Evolutionary conservation across 2,797 vertebrate species (phyloP).

Genomic region (Brachyrhaphis roseni): DNA sequence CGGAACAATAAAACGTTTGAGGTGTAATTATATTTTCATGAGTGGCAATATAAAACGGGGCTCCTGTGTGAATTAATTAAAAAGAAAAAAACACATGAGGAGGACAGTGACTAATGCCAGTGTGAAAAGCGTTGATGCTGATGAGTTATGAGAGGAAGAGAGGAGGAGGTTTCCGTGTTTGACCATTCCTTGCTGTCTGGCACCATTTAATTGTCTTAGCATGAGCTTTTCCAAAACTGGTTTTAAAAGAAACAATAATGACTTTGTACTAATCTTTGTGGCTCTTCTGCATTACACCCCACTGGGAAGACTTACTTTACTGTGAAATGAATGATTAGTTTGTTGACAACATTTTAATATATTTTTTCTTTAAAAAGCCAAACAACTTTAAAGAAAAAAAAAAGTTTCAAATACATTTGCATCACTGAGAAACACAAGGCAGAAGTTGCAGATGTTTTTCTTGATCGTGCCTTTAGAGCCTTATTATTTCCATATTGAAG

Average conservation of each 20-base stretch:
- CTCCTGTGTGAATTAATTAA: slow-evolving; percentile 68
- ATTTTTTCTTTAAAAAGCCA: neutral
- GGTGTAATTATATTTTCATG: neutral
- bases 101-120: slow-evolving; percentile 53
- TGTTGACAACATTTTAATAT: neutral
- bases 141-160: slow-evolving; percentile 27
- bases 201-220: slow-evolving; percentile 73
- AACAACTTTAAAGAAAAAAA: neutral
- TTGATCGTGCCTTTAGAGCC: neutral
- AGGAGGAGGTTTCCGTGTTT: slow-evolving; percentile 47
- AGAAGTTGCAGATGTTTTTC: neutral
- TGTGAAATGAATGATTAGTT: neutral
- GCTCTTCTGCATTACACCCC: slow-evolving; percentile 46
- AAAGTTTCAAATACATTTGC: neutral
- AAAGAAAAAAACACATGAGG: slow-evolving; percentile 39
- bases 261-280: slow-evolving; percentile 58
- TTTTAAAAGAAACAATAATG: slow-evolving; percentile 69
- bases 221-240: slow-evolving; percentile 69
- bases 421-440: neutral
- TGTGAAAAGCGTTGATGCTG: slow-evolving; percentile 31
- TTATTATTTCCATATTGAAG: neutral
- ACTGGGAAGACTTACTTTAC: slow-evolving; percentile 3
- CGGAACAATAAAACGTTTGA: neutral
- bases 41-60: slow-evolving; percentile 43
- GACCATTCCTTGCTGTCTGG: slow-evolving; percentile 71